Conservation (phyloP, 2,113 vertebrate genomes). For the Festucalex cinctus region DNA sequence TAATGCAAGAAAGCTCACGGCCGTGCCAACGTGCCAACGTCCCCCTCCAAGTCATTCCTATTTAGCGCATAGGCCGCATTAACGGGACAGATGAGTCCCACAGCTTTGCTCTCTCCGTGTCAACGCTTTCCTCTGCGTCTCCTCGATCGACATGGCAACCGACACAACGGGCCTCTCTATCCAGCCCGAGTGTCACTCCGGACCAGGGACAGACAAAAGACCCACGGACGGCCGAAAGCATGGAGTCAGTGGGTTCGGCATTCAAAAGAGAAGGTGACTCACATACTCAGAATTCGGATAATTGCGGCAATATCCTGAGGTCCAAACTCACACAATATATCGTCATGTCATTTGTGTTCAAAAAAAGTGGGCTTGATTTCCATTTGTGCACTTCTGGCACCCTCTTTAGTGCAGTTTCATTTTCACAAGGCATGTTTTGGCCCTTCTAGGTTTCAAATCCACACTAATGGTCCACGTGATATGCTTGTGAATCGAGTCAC, state of each 20-base stretch:
- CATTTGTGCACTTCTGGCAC: too few relatives aligned
- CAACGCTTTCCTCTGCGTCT: constrained; percentile 24
- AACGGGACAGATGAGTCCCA: constrained; percentile 59
- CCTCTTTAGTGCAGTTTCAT: too few relatives aligned
- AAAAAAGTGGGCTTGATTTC: too few relatives aligned
- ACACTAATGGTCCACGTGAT: too few relatives aligned
- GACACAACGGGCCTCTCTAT: constrained; percentile 64
- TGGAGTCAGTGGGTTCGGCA: constrained; percentile 47
- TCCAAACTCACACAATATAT: too few relatives aligned
- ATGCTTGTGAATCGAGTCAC: too few relatives aligned
- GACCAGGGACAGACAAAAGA: constrained; percentile 29
- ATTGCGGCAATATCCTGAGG: too few relatives aligned
- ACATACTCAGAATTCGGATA: too few relatives aligned
- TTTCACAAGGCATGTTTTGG: too few relatives aligned
- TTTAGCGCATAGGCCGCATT: constrained; percentile 42
- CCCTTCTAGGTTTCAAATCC: too few relatives aligned
- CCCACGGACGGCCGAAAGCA: constrained; percentile 27
- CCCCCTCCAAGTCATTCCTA: constrained; percentile 15
- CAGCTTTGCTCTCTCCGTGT: constrained; percentile 46
- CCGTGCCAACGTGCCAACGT: background rate
- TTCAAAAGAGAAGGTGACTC: constrained; percentile 46
- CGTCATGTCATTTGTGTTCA: too few relatives aligned
- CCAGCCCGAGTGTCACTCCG: constrained; percentile 43
- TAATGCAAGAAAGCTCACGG: background rate
- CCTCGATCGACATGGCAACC: constrained; percentile 70